phyloP scores from a whole-genome alignment of 2,797 vertebrate genomes.

The Okamejei kenojei region DNA sequence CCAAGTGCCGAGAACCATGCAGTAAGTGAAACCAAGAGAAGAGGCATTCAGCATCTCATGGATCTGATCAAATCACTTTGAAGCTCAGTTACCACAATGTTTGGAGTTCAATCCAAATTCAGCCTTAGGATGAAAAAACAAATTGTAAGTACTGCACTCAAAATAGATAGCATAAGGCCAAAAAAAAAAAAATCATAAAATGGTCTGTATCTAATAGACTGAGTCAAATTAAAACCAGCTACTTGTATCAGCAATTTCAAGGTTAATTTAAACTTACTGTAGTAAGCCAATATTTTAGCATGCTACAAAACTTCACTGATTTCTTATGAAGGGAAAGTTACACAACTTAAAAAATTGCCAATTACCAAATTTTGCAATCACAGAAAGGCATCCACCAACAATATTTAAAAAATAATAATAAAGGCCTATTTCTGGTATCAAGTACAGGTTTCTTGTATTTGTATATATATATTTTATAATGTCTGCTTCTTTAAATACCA shows the following conservation, averaged over 20 bases:
- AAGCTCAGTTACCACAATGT: neutral
- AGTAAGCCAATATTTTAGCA: neutral
- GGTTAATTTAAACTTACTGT: constrained; percentile 7
- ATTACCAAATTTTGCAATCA: too few relatives aligned
- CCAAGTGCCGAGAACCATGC: neutral
- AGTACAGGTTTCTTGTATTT: too few relatives aligned
- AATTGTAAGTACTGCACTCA: neutral
- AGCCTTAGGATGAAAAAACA: too few relatives aligned
- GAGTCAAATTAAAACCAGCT: constrained; percentile 3
- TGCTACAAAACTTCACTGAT: neutral
- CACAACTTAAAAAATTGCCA: neutral
- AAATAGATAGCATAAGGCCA: neutral
- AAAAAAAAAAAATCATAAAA: neutral
- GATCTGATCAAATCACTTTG: neutral
- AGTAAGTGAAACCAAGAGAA: neutral
- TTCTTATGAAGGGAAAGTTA: neutral
- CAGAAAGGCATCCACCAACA: too few relatives aligned
- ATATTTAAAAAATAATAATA: too few relatives aligned
- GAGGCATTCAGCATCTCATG: neutral
- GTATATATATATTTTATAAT: too few relatives aligned
- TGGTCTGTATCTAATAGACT: neutral
- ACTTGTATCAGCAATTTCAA: neutral
- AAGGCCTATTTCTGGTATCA: too few relatives aligned
- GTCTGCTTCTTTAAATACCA: too few relatives aligned
- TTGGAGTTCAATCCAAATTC: too few relatives aligned